Base-by-base conservation (phyloP, 2,797 vertebrate species). In the Pangasius djambal region DNA sequence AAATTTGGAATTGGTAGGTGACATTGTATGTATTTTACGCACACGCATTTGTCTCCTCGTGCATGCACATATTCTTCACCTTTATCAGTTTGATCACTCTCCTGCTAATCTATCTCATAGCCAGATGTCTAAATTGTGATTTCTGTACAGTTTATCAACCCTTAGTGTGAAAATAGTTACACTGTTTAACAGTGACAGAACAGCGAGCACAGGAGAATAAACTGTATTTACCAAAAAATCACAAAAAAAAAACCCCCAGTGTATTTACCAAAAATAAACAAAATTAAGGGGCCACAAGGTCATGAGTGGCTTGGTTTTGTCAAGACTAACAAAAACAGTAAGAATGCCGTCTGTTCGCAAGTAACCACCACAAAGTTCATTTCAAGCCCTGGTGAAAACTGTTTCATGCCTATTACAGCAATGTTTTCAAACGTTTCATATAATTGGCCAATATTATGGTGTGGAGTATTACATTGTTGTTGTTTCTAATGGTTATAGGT, bases 381-480 rank as follows among this genome's bases (percentile, higher is more conserved):
- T 79, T 79, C 52, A 79, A 57, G 52, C 77, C 50, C 78, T 57
- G 31, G 31, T 57, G 75, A 55, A 18, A 78, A 55, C 15, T 79
- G 31, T 20, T 25, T 13, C 15, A n/a, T 82, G 34, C 59, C 10
- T 83, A 57, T 57, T 20, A 83, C 34, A 82, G 22, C 34, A 37
- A 4, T 28, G 25, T 15, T 63, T 28, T 74, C 1, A 82, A 44
- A 61, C 2, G 18, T 20, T 48, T 48, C 13, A 16, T 7, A 31
- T 18, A 63, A 16, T 16, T 83, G 79, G 34, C 1, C 28, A 50
- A n/a, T 15, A n/a, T n/a, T 65, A 31, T 20, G 4, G 7, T 44
- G 61, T 20, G 16, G 1, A 10, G 28, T 67, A 44, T 63, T 37
- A 63, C 37, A 44, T 1, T 82, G 20, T 52, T 52, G 52, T 87